Base-by-base conservation (phyloP, 2,888 invertebrate genomes). In the Machimus rusticus region DNA sequence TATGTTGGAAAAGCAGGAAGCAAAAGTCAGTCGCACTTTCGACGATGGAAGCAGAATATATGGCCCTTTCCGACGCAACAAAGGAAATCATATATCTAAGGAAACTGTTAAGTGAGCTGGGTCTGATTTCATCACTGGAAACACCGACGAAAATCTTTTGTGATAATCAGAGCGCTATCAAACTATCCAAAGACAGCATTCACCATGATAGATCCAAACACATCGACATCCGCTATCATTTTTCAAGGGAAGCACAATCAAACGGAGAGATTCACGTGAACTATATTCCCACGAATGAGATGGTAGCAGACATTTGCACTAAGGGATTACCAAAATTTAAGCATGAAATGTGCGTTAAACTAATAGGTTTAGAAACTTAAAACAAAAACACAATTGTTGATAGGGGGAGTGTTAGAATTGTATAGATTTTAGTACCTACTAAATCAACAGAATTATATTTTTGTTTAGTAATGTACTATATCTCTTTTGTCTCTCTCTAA, bases 41-140 rank as follows among this genome's bases (percentile, higher is more conserved):
- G 1, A 88, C 87, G 5, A 88, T 87, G 87, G 85, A 88, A 79
- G 87, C 87, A 8, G 79, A 87, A 79, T 88, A 87, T 34, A 76
- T 88, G 28, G 74, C 74, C 2, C 39, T 87, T 1, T 82, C 66
- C 16, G 87, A 88, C n/a, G 81, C 79, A 55, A 74, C 86, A 39
- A 88, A 87, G 78, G 87, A 87, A 74, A 51, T 37, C n/a, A 34
- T 88, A 37, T 85, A 23, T 16, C 39, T 88, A 55, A 55, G 55
- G 55, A 55, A 16, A 8, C 6, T 55, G n/a, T n/a, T 55, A n/a
- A 16, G n/a, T 1, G 19, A 55, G 5, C 6, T 19, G 19, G 55
- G 5, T 19, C n/a, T 23, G 4, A 6, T 8, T 8, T n/a, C 5
- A 8, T 19, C n/a, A 6, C 6, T 55, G 6, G 16, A 55, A 6